phyloP scores from a whole-genome alignment of 2,113 vertebrate genomes.

The Eira barbara region DNA sequence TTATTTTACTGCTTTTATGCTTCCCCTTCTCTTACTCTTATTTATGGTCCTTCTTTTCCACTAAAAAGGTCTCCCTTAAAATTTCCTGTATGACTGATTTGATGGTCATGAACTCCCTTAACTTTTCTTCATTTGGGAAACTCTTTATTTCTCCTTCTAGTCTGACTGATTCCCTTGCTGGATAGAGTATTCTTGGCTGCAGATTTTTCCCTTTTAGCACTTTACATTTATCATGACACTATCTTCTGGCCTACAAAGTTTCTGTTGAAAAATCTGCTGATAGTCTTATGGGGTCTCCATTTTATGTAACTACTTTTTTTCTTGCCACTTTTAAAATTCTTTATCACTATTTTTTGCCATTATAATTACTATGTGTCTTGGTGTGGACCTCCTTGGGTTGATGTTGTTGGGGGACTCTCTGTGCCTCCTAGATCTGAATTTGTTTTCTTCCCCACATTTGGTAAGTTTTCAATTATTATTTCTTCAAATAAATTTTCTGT shows the following conservation, averaged over 20 bases:
- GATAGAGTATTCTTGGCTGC: neutral
- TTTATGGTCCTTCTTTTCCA: neutral
- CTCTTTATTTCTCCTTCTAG: neutral
- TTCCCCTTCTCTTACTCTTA: neutral
- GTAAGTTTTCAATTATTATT: neutral
- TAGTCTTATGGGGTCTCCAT: neutral
- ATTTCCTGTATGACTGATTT: neutral
- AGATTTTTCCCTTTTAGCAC: neutral
- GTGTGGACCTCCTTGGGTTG: neutral
- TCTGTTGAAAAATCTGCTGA: neutral
- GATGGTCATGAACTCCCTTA: neutral
- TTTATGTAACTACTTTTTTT: neutral
- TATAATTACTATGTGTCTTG: neutral
- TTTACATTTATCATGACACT: neutral
- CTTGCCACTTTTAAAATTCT: neutral
- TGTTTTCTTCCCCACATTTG: neutral
- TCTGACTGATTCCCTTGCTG: neutral
- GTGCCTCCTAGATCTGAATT: neutral
- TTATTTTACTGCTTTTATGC: neutral
- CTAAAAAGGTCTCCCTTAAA: neutral
- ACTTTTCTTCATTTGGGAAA: neutral
- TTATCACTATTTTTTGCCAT: neutral
- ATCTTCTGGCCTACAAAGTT: neutral
- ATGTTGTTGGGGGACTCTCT: neutral
- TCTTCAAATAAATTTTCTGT: neutral